phyloP scores from a whole-genome alignment of 2,797 vertebrate species.

The Macropus fuliginosus region DNA sequence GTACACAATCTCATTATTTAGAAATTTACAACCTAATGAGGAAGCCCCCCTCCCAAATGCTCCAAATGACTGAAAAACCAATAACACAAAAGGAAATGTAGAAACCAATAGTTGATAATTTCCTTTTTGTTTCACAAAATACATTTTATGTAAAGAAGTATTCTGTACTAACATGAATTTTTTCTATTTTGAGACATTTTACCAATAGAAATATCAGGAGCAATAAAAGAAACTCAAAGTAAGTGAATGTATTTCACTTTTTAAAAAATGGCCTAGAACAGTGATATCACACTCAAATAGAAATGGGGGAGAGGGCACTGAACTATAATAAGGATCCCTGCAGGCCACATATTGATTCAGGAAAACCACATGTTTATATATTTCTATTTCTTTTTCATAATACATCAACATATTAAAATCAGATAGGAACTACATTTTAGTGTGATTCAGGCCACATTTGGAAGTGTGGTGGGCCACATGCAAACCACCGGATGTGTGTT shows the following conservation, averaged over 20 bases:
- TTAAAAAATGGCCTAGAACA: not conserved
- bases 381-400: not conserved
- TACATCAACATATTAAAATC: not conserved
- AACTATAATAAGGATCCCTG: not conserved
- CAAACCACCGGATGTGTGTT: not conserved
- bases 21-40: not conserved
- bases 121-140: not conserved
- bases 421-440: not conserved
- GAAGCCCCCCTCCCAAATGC: not conserved
- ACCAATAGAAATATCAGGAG: not conserved
- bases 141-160: not conserved
- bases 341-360: not conserved
- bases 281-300: not conserved
- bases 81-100: not conserved
- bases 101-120: not conserved
- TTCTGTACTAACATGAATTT: not conserved
- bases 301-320: not conserved
- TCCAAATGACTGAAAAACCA: not conserved
- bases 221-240: slow-evolving; percentile 21
- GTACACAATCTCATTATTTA: not conserved
- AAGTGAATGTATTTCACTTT: not conserved
- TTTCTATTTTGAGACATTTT: slow-evolving; percentile 32
- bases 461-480: not conserved
- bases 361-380: not conserved
- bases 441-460: not conserved